Conservation (phyloP, 2,113 vertebrate genomes). For the Choloepus hoffmanni region DNA sequence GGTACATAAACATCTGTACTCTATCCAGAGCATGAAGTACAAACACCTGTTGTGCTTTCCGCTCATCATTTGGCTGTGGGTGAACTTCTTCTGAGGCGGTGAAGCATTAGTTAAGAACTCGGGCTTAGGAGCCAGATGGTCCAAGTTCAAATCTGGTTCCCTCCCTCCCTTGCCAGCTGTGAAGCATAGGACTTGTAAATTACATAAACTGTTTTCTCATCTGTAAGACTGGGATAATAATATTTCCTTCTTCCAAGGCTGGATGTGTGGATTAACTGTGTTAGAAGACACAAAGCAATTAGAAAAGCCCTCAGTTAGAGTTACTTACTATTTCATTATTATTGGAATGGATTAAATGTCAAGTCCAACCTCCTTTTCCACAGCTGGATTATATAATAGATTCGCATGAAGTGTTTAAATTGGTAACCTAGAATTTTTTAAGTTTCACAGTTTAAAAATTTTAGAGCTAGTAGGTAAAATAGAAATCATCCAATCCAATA, state of each 20-base stretch:
- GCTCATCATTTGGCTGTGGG: not conserved
- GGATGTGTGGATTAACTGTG: not conserved
- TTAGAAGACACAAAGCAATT: slow-evolving; percentile 28
- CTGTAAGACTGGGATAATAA: not conserved
- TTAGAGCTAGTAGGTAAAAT: not conserved
- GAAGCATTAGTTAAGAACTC: not conserved
- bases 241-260: not conserved
- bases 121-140: not conserved
- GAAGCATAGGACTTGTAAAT: not conserved
- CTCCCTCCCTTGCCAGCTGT: not conserved
- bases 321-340: not conserved
- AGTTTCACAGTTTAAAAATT: not conserved
- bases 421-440: slow-evolving; percentile 12
- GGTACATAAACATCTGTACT: too few relatives aligned
- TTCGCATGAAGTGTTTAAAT: slow-evolving; percentile 12
- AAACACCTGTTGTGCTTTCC: not conserved
- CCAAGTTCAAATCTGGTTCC: not conserved
- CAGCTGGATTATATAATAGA: slow-evolving; percentile 23
- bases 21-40: not conserved
- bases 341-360: not conserved
- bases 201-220: not conserved
- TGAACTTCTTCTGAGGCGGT: not conserved
- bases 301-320: not conserved
- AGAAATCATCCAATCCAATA: not conserved
- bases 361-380: not conserved